A percentile compares a stretch with the other conserved stretches of the same genome.
Evolutionary conservation across 2,888 invertebrate genomes (phyloP).

Genomic region (Orthonevra nobilis): DNA sequence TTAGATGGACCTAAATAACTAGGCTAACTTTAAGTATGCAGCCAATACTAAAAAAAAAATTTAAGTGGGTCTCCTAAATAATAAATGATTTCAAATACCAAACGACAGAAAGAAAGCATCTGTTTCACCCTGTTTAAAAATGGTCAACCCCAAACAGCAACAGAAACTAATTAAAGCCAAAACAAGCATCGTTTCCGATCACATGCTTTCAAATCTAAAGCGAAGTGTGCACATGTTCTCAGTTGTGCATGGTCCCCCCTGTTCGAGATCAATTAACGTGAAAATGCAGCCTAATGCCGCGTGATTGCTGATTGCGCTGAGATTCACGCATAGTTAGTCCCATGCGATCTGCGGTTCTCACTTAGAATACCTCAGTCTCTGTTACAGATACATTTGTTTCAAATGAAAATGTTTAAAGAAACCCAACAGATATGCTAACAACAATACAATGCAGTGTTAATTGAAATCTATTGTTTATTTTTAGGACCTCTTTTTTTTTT

Average conservation of each 20-base stretch:
- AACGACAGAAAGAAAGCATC: too few relatives aligned
- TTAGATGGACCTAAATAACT: too few relatives aligned
- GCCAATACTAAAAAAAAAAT: too few relatives aligned
- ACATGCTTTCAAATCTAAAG: slow-evolving; percentile 49
- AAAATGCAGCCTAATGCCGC: slow-evolving; percentile 60
- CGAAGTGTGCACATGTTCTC: slow-evolving; percentile 41
- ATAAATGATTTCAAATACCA: too few relatives aligned
- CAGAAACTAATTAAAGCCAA: slow-evolving; percentile 28
- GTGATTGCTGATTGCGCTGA: slow-evolving; percentile 63
- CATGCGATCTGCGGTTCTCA: slow-evolving; percentile 42
- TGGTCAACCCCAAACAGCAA: too few relatives aligned
- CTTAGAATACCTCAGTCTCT: too few relatives aligned
- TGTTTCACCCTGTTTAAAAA: too few relatives aligned
- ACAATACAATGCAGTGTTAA: slow-evolving; percentile 53
- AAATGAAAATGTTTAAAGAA: slow-evolving; percentile 31
- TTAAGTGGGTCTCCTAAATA: too few relatives aligned
- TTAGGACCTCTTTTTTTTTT: not conserved
- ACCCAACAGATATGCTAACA: slow-evolving; percentile 40
- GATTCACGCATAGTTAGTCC: slow-evolving; percentile 60
- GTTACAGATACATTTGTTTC: slow-evolving; percentile 8
- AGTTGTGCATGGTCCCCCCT: slow-evolving; percentile 21
- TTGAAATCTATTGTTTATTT: slow-evolving; percentile 21
- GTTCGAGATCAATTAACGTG: slow-evolving; percentile 66
- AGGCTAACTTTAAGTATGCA: too few relatives aligned
- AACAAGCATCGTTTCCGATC: slow-evolving; percentile 24